A percentile compares a stretch with the other conserved stretches of the same genome.
Evolutionary conservation across 2,797 vertebrate species (phyloP).

Genomic region (Caiman crocodilus): DNA sequence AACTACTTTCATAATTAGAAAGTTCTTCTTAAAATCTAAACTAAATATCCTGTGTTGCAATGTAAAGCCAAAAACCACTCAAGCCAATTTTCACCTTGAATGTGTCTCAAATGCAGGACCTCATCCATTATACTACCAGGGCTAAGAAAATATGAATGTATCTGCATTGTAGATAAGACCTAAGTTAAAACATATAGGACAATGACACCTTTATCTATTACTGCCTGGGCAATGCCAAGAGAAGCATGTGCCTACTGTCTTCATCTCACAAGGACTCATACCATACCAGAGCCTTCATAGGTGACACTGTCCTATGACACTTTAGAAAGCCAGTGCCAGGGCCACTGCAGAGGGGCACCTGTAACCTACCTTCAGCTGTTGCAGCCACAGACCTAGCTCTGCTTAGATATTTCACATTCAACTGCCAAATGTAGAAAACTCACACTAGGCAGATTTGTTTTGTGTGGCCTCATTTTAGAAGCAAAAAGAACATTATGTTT

Average conservation of each 20-base stretch:
- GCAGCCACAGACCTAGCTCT: background rate
- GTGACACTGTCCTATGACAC: background rate
- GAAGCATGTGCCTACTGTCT: background rate
- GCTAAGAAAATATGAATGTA: too few species aligned
- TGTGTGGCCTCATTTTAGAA: constrained; percentile 26
- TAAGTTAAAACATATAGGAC: background rate
- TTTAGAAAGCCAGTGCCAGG: background rate
- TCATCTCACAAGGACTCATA: background rate
- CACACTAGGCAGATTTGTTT: constrained; percentile 64
- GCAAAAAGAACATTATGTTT: constrained; percentile 60
- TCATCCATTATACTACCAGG: too few species aligned
- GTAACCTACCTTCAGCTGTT: background rate
- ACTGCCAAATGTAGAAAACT: constrained; percentile 38
- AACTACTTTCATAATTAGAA: too few species aligned
- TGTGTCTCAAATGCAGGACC: too few species aligned
- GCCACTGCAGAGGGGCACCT: background rate
- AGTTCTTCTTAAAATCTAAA: too few species aligned
- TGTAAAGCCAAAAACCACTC: too few species aligned
- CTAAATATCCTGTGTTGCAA: too few species aligned
- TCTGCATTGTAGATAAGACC: background rate
- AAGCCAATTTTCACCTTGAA: too few species aligned
- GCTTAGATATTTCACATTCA: constrained; percentile 28
- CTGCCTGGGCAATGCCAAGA: background rate
- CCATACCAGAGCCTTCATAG: background rate
- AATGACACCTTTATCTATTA: background rate